Conservation (phyloP, 1,140 invertebrate genomes). For the Tetragnatha versicolor region DNA sequence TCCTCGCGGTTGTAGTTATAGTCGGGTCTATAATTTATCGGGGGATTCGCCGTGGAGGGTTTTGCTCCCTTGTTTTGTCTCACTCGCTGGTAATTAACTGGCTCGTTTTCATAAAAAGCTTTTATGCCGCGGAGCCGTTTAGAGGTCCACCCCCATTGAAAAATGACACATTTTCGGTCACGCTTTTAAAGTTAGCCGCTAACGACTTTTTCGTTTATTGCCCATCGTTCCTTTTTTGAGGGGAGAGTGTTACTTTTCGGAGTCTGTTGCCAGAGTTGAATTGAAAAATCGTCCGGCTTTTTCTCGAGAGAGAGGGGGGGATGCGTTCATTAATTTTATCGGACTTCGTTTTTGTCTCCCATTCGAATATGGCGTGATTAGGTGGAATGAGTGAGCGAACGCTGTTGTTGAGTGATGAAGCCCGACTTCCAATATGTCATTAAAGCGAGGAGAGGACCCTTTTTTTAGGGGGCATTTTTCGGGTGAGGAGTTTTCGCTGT, state of each 20-base stretch:
- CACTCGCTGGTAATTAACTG: conserved; percentile 45
- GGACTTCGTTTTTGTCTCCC: conserved; percentile 25
- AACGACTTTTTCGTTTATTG: conserved; percentile 54
- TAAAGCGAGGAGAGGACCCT: too few species aligned
- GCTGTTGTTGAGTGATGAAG: too few species aligned
- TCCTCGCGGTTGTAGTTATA: neutral
- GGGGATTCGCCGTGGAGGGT: conserved; percentile 2
- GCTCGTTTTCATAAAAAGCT: conserved; percentile 52
- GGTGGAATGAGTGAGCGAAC: conserved; percentile 35
- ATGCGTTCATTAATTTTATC: conserved; percentile 50
- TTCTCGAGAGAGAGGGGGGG: conserved; percentile 12
- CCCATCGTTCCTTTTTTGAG: conserved; percentile 46
- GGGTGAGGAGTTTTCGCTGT: too few species aligned
- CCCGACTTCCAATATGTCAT: too few species aligned
- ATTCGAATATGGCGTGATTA: conserved; percentile 44
- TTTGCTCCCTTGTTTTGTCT: conserved; percentile 40
- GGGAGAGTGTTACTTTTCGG: conserved; percentile 46
- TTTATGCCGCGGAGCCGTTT: conserved; percentile 36
- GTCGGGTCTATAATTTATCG: conserved; percentile 23
- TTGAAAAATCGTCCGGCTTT: conserved; percentile 51
- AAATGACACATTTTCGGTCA: conserved; percentile 47
- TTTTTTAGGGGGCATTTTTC: conserved; percentile 27
- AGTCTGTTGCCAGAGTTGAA: conserved; percentile 44
- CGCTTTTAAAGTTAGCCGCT: conserved; percentile 52
- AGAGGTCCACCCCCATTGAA: conserved; percentile 35